Conservation (phyloP, 1,140 invertebrate genomes). For the Thalassaphorura encarpata region DNA sequence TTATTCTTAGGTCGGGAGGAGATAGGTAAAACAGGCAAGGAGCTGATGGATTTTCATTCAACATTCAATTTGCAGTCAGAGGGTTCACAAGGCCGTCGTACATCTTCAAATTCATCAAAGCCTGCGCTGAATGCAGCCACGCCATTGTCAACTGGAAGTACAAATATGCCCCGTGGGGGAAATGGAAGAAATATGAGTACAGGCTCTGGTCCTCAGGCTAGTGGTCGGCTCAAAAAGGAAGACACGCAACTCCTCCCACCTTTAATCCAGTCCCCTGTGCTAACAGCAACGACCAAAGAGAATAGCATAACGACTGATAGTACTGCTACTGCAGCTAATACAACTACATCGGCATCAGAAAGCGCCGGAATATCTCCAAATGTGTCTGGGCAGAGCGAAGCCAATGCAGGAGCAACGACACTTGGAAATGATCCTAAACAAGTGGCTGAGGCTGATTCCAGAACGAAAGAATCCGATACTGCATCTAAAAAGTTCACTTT, state of each 20-base stretch:
- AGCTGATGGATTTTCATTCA: constrained; percentile 49
- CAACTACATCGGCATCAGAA: background rate
- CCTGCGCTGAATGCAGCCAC: too few relatives aligned
- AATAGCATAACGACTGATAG: too few relatives aligned
- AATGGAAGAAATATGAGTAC: too few relatives aligned
- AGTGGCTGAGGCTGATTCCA: background rate
- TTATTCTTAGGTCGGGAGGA: constrained; percentile 42
- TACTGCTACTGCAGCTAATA: background rate
- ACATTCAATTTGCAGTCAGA: constrained; percentile 33
- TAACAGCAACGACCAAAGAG: too few relatives aligned
- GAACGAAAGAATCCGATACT: constrained; percentile 44
- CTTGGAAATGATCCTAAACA: background rate
- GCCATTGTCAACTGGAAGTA: too few relatives aligned
- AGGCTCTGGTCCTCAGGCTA: too few relatives aligned
- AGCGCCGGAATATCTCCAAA: background rate
- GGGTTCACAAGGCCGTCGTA: too few relatives aligned
- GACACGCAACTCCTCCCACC: too few relatives aligned
- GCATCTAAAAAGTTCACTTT: constrained; percentile 65
- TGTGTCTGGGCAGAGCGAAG: background rate
- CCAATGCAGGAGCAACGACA: background rate
- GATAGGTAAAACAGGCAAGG: constrained; percentile 47
- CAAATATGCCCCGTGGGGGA: too few relatives aligned
- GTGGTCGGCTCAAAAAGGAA: too few relatives aligned
- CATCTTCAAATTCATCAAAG: too few relatives aligned
- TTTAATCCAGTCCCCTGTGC: too few relatives aligned